Base-by-base conservation (phyloP, 2,113 vertebrate species). In the Sakesphorus luctuosus region DNA sequence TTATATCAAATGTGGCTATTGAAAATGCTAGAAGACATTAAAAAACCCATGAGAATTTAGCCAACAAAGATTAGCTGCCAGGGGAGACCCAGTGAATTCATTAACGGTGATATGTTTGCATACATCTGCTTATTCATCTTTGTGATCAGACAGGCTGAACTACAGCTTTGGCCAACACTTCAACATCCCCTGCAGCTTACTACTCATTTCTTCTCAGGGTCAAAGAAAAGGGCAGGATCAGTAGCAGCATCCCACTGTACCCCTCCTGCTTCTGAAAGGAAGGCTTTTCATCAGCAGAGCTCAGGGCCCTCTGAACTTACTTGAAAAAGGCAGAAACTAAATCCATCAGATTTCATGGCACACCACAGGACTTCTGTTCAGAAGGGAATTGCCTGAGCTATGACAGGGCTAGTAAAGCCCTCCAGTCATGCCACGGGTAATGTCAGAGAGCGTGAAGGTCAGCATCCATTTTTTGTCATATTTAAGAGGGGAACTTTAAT, bases 401-500 rank as follows among this genome's bases (percentile, higher is more conserved):
- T 25, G 58, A 55, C 6, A 36, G 46, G 25, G 47, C 31, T 36
- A 68, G 63, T 31, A 87, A 92, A 95, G 77, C 38, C 35, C 65
- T 92, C 74, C 50, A 55, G 38, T 63, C 44, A 52, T 23, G 29
- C 43, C 44, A 67, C 1, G 3, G 44, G 47, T 75, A 89, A 71
- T 61, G 55, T 46, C 23, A 90, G 75, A 88, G 50, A 91, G n/a
- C n/a, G 33, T 58, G 69, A 94, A 91, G 87, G 77, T 87, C 84
- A 89, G 46, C 71, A 74, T 87, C 56, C 76, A 87, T 92, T 92
- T 93, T 86, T 66, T 88, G 75, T 62, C 53, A 31, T 44, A 52
- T 89, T 93, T 81, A 89, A 94, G 76, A 47, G 56, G 73, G 52
- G 90, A 89, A 78, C 25, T 58, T 65, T 81, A 87, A 89, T 95